phyloP scores from a whole-genome alignment of 1,140 invertebrate genomes.

The Lamellibrachia luymesi region DNA sequence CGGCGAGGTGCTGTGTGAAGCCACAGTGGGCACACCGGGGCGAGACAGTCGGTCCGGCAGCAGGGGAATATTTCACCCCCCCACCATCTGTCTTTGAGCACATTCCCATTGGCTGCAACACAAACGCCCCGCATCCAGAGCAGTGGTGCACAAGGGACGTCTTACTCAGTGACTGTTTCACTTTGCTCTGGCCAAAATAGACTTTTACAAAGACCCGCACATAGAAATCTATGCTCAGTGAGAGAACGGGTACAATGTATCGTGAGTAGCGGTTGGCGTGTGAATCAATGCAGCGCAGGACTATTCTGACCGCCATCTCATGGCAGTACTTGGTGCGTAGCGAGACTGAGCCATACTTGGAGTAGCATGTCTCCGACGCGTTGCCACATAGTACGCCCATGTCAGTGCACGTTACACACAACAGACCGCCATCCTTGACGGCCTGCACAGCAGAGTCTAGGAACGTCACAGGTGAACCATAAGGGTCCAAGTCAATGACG shows the following conservation, averaged over 20 bases:
- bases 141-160: conserved; percentile 85
- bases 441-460: conserved; percentile 83
- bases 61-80: conserved; percentile 66
- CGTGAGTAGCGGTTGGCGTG: conserved; percentile 90
- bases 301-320: conserved; percentile 92
- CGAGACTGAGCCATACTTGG: conserved; percentile 91
- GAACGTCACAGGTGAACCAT: conserved; percentile 91
- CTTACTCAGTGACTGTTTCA: conserved; percentile 77
- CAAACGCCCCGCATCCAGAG: conserved; percentile 77
- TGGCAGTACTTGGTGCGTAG: conserved; percentile 86
- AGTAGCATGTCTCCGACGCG: conserved; percentile 87
- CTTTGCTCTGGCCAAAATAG: conserved; percentile 73
- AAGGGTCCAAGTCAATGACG: conserved; percentile 94
- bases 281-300: conserved; percentile 84
- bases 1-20: conserved; percentile 76
- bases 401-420: conserved; percentile 97
- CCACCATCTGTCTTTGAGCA: conserved; percentile 50
- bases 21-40: conserved; percentile 75
- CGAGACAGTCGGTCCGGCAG: conserved; percentile 67
- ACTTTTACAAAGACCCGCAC: conserved; percentile 90
- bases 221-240: conserved; percentile 95
- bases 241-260: conserved; percentile 88
- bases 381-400: conserved; percentile 97
- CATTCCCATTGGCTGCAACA: conserved; percentile 75
- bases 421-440: conserved; percentile 58